Conservation (phyloP, 2,888 invertebrate genomes). For the Cataglyphis albicans region DNA sequence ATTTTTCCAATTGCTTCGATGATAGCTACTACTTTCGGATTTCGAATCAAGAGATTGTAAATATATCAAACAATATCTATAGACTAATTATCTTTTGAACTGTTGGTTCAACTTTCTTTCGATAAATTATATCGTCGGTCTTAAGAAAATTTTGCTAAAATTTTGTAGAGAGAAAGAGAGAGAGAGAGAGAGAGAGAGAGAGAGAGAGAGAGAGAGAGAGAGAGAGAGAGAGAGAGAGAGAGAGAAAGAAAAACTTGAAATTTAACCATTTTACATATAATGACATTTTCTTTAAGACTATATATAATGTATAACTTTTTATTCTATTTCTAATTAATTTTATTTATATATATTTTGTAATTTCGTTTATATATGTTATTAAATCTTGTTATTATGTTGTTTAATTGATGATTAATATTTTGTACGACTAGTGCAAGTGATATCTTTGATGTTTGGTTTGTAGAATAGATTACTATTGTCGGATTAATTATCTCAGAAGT, state of each 20-base stretch:
- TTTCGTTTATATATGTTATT: neutral
- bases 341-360: neutral
- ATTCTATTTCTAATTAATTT: neutral
- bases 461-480: neutral
- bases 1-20: slow-evolving; percentile 39
- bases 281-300: neutral
- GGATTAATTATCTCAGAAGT: slow-evolving; percentile 18
- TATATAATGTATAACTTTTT: neutral
- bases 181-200: too few relatives aligned
- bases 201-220: neutral
- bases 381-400: neutral
- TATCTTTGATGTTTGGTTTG: neutral
- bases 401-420: neutral
- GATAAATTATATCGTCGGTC: neutral
- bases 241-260: neutral
- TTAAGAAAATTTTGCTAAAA: neutral
- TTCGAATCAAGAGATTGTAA: slow-evolving; percentile 33
- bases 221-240: neutral
- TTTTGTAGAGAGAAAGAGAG: neutral
- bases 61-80: slow-evolving; percentile 7
- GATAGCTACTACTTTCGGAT: slow-evolving; percentile 21
- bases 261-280: neutral
- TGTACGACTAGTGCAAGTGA: neutral
- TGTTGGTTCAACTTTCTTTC: neutral
- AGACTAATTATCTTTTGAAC: neutral